phyloP scores from a whole-genome alignment of 1,140 invertebrate genomes.

The Lordiphosa collinella region DNA sequence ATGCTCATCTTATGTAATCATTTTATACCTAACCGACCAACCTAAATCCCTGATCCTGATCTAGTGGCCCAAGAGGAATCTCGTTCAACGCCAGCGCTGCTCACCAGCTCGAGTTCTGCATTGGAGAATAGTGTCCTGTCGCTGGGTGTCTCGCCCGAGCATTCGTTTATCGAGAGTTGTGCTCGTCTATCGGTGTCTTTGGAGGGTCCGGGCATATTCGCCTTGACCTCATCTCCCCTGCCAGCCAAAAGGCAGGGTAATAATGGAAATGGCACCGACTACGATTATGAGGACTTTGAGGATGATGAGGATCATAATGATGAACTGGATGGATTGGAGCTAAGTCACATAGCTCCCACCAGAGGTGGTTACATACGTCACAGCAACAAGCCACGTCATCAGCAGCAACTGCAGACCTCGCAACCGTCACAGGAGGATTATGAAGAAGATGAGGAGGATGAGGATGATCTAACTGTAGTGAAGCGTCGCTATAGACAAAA shows the following conservation, averaged over 20 bases:
- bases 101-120: conserved; percentile 83
- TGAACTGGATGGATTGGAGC: conserved; percentile 55
- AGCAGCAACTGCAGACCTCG: background rate
- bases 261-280: conserved; percentile 55
- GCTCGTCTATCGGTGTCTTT: conserved; percentile 91
- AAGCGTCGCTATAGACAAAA: conserved; percentile 76
- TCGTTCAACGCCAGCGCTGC: conserved; percentile 89
- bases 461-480: conserved; percentile 57
- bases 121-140: conserved; percentile 81
- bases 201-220: conserved; percentile 82
- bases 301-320: conserved; percentile 69
- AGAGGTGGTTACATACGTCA: conserved; percentile 23
- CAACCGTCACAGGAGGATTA: conserved; percentile 47
- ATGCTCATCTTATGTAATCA: background rate
- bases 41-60: conserved; percentile 22
- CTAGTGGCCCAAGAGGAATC: conserved; percentile 86
- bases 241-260: conserved; percentile 39
- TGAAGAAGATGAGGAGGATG: conserved; percentile 70
- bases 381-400: conserved; percentile 24
- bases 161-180: conserved; percentile 91
- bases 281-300: conserved; percentile 66
- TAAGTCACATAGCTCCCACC: conserved; percentile 51
- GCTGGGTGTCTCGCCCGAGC: conserved; percentile 90
- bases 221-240: conserved; percentile 71
- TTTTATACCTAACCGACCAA: conserved; percentile 1